phyloP scores from a whole-genome alignment of 2,888 invertebrate genomes.

The Zygogramma bicolorata region DNA sequence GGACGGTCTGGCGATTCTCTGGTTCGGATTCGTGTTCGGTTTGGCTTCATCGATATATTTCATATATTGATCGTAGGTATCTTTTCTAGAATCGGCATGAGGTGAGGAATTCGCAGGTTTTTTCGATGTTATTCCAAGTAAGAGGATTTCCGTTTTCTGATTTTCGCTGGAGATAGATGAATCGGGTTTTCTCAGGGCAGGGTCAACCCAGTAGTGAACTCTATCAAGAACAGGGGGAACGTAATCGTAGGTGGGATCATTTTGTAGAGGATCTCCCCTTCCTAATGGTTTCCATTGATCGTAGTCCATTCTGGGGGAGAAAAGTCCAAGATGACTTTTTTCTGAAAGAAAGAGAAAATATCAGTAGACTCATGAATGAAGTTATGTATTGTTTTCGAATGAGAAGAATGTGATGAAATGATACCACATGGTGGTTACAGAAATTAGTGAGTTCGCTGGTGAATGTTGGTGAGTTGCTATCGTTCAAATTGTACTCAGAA shows the following conservation, averaged over 20 bases:
- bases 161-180: conserved; percentile 67
- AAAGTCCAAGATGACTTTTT: conserved; percentile 63
- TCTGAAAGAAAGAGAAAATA: conserved; percentile 23
- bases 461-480: too few species aligned
- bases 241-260: conserved; percentile 88
- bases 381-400: too few species aligned
- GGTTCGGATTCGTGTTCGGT: conserved; percentile 61
- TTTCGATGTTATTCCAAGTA: conserved; percentile 78
- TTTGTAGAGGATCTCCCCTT: conserved; percentile 83
- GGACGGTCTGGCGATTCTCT: conserved; percentile 60
- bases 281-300: conserved; percentile 89
- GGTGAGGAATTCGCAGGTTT: conserved; percentile 70
- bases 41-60: conserved; percentile 69
- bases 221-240: conserved; percentile 84
- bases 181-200: conserved; percentile 72
- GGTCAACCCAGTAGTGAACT: conserved; percentile 85
- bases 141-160: conserved; percentile 76
- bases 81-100: conserved; percentile 61
- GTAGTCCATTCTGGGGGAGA: conserved; percentile 84
- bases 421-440: too few species aligned
- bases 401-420: too few species aligned
- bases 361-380: not conserved
- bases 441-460: too few species aligned
- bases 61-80: conserved; percentile 65
- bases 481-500: too few species aligned